Evolutionary conservation across 2,113 vertebrate species (phyloP).

Genomic region (Ptyas mucosa): DNA sequence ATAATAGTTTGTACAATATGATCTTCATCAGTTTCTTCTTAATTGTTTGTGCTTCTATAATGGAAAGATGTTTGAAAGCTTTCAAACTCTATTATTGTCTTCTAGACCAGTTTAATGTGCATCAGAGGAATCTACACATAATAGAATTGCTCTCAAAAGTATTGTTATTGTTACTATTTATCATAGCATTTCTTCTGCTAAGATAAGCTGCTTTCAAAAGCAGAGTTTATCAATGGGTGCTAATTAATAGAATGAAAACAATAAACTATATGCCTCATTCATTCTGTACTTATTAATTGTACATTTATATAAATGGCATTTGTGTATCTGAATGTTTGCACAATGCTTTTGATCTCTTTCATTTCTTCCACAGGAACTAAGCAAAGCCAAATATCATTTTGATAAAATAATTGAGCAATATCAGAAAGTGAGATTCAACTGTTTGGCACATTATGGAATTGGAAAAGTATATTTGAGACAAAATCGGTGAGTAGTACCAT

Average conservation of each 20-base stretch:
- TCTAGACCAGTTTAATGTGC: neutral
- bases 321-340: neutral
- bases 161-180: neutral
- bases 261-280: neutral
- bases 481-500: conserved; percentile 78
- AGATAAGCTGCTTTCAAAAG: neutral
- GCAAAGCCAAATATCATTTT: conserved; percentile 78
- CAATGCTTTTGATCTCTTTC: conserved; percentile 2
- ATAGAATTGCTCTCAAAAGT: neutral
- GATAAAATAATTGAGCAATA: conserved; percentile 75
- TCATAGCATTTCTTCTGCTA: neutral
- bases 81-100: neutral
- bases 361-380: conserved; percentile 75
- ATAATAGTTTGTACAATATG: neutral
- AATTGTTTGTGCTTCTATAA: neutral
- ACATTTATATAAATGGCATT: neutral
- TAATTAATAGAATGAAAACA: neutral
- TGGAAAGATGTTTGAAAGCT: neutral
- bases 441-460: conserved; percentile 81
- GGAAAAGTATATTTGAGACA: conserved; percentile 84
- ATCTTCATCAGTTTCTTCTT: neutral
- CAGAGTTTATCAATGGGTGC: neutral
- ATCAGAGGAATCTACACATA: no score
- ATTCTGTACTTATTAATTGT: neutral
- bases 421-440: conserved; percentile 78